Conservation (phyloP, 2,888 invertebrate species). For the Drosophila phalerata region DNA sequence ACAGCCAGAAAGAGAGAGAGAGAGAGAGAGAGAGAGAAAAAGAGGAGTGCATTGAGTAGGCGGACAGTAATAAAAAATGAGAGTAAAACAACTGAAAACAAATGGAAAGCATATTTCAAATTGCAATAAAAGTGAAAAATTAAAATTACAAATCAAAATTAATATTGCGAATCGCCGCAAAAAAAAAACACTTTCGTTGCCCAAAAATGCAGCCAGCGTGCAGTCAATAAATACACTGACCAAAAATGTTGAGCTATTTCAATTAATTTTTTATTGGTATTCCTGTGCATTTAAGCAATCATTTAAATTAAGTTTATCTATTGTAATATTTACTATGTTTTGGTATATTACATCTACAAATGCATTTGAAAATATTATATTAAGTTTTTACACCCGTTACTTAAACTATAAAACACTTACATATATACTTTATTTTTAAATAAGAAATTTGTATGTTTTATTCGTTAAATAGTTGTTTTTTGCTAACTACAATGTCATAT, state of each 20-base stretch:
- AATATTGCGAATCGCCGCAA: conserved; percentile 17
- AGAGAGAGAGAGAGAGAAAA: not conserved
- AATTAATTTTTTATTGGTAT: not conserved
- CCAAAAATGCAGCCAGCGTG: conserved; percentile 40
- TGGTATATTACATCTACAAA: too few species aligned
- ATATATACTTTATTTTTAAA: too few species aligned
- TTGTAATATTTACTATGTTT: too few species aligned
- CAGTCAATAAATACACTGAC: conserved; percentile 3
- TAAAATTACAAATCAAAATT: not conserved
- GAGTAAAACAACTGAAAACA: conserved; percentile 39
- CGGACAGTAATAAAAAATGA: conserved; percentile 28
- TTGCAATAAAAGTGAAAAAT: conserved; percentile 47
- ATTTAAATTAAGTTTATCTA: too few species aligned
- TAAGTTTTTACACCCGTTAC: too few species aligned
- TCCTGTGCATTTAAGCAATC: too few species aligned
- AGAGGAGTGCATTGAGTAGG: conserved; percentile 16
- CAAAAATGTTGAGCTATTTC: not conserved
- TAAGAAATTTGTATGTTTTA: too few species aligned
- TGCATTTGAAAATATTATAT: too few species aligned
- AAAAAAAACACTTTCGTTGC: conserved; percentile 68
- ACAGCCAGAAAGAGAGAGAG: not conserved
- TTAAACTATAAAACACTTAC: too few species aligned
- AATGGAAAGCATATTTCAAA: conserved; percentile 40
- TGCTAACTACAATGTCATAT: too few species aligned
- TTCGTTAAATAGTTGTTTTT: too few species aligned